A percentile compares a stretch with the other conserved stretches of the same genome.
phyloP scores from a whole-genome alignment of 2,797 vertebrate species.

The Phrynocephalus forsythii region DNA sequence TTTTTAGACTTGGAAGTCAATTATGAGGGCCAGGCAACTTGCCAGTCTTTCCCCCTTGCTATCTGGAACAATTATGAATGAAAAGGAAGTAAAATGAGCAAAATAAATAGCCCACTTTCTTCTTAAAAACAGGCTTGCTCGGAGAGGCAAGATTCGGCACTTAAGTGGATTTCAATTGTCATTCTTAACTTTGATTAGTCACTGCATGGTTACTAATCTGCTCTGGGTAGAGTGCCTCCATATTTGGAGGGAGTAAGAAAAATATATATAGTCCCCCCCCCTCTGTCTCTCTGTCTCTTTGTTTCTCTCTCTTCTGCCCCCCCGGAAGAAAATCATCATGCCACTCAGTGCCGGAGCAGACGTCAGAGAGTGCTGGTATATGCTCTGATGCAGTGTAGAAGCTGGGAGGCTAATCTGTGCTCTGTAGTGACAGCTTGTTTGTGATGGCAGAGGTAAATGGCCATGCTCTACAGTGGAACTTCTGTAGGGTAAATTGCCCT shows the following conservation, averaged over 20 bases:
- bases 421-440: constrained; percentile 14
- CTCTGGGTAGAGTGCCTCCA: not conserved
- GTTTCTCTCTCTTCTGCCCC: too few species aligned
- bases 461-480: constrained; percentile 40
- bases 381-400: constrained; percentile 37
- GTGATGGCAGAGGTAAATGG: constrained; percentile 22
- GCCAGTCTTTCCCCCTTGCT: constrained; percentile 32
- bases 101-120: not conserved
- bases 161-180: constrained; percentile 22
- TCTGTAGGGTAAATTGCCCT: constrained; percentile 39
- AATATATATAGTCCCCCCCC: not conserved
- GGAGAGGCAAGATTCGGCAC: constrained; percentile 9
- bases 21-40: constrained; percentile 7
- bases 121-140: constrained; percentile 20
- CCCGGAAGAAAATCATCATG: constrained; percentile 28
- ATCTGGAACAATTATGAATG: constrained; percentile 31
- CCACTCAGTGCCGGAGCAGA: constrained; percentile 23
- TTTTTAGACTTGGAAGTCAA: not conserved
- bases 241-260: constrained; percentile 21
- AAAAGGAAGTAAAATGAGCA: constrained; percentile 28
- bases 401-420: constrained; percentile 26
- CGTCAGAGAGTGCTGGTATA: constrained; percentile 39
- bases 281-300: too few species aligned
- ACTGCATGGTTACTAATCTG: constrained; percentile 21
- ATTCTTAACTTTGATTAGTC: constrained; percentile 20